Evolutionary conservation across 1,140 invertebrate genomes (phyloP), one percentile per base, ranked within the genome.

Genomic region (Conopomorpha cramerella): DNA sequence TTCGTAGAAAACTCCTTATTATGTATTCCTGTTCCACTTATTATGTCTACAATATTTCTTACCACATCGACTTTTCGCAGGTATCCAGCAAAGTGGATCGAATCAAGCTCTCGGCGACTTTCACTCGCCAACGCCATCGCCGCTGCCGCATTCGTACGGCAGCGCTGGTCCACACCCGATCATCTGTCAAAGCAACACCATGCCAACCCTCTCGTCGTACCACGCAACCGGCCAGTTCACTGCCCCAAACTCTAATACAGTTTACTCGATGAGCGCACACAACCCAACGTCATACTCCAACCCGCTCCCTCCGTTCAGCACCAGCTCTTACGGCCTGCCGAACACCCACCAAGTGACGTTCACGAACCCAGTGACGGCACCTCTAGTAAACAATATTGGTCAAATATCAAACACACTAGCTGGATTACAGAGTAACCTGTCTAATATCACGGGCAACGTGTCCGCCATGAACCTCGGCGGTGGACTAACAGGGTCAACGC

Each of bases 151-250:
- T 36, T 77, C 78, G 48, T 82, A 81, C 40, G 73, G 77, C 30
- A 76, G 68, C 29, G 64, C 70, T 19, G 58, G 76, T 0, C 74
- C 72, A 43, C 64, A 79, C 52, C 46, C 66, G 11, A 59, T 67
- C 25, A 67, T 78, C 34, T 82, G 80, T 43, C 81, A 84, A 72
- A 82, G 80, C 70, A 81, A 77, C 66, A 84, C 81, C 38, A 83
- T 82, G 82, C 81, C 80, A 38, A 81, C 80, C 37, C 67, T 84
- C 35, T 83, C 82, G 41, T 57, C 73, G 6, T 64, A 82, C 34
- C 76, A 79, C 29, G 79, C 79, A 45, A 72, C 80, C 35, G 61
- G 57, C 25, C 72, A 76, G 35, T 73, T 82, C 60, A 79, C 78
- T 30, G 66, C 81, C 42, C 67, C 73, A 40, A 77, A 61, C 47